A percentile compares a stretch with the other conserved stretches of the same genome.
Conservation (phyloP, 2,113 vertebrate genomes). For the Hypomesus transpacificus region DNA sequence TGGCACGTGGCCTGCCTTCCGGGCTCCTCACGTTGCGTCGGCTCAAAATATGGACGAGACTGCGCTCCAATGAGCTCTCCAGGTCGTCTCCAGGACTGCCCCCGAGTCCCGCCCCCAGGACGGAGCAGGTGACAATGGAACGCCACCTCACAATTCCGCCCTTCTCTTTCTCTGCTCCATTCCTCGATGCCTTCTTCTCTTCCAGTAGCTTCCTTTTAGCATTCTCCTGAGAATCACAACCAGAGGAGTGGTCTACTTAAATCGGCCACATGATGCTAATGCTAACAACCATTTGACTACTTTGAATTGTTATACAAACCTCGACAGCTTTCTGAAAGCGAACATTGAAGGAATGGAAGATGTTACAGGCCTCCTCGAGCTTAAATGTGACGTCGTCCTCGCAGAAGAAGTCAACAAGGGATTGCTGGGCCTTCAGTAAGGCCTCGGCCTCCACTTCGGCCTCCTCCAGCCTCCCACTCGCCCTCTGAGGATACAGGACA, state of each 20-base stretch:
- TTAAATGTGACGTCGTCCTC: slow-evolving; percentile 19
- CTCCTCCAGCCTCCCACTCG: slow-evolving; percentile 1
- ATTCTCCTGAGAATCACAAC: slow-evolving; percentile 11
- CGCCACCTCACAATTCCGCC: background rate
- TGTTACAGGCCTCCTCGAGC: slow-evolving; percentile 27
- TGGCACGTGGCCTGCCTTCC: background rate
- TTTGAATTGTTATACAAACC: background rate
- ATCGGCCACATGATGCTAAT: no score
- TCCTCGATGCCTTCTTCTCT: slow-evolving; percentile 2
- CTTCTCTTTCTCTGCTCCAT: background rate
- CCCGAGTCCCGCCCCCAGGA: slow-evolving; percentile 1
- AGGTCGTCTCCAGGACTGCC: background rate
- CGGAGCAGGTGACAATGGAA: slow-evolving; percentile 5
- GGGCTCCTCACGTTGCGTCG: background rate
- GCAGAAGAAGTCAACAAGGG: slow-evolving; percentile 22
- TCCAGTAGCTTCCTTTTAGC: slow-evolving; percentile 1
- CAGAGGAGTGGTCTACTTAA: background rate
- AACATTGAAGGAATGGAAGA: slow-evolving; percentile 18
- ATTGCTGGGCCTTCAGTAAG: background rate
- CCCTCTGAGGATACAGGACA: background rate
- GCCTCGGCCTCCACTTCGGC: background rate
- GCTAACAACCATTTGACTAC: no score
- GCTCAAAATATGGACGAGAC: background rate
- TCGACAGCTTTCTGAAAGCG: slow-evolving; percentile 18
- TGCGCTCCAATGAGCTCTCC: slow-evolving; percentile 2